These are phyloP conservation scores for Cyclargus thomasi DNA, from an alignment of 1,140 invertebrate species.

Conservation along the genomic window DNA sequence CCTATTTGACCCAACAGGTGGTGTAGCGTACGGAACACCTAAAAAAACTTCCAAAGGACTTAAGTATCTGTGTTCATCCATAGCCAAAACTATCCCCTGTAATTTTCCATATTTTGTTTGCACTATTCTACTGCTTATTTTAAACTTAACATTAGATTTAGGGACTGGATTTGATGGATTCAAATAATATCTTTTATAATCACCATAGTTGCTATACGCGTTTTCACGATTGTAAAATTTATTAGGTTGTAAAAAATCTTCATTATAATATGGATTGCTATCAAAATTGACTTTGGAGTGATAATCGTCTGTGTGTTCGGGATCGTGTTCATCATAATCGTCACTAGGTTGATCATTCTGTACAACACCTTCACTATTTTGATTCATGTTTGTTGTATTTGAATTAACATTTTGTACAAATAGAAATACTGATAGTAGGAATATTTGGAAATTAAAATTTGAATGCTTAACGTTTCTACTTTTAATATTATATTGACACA, in stretches of 20 bases:
- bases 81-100: constrained; percentile 84
- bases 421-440: constrained; percentile 46
- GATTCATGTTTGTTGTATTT: constrained; percentile 64
- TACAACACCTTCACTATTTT: constrained; percentile 31
- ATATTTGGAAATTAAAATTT: constrained; percentile 48
- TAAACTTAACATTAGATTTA: constrained; percentile 66
- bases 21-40: constrained; percentile 95
- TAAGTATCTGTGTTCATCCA: constrained; percentile 83
- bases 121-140: constrained; percentile 84
- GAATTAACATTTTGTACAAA: constrained; percentile 56
- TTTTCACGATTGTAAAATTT: constrained; percentile 60
- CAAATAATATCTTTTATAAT: constrained; percentile 64
- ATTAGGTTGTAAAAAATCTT: constrained; percentile 51
- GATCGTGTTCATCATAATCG: constrained; percentile 49
- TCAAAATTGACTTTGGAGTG: constrained; percentile 64
- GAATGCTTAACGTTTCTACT: constrained; percentile 6
- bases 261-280: constrained; percentile 54
- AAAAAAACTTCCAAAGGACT: constrained; percentile 91
- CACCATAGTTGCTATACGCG: constrained; percentile 63
- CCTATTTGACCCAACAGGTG: constrained; percentile 89
- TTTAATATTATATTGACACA: constrained; percentile 38
- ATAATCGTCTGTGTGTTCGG: constrained; percentile 33
- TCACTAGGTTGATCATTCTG: constrained; percentile 45
- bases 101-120: constrained; percentile 88
- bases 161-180: constrained; percentile 57